Base-by-base conservation (phyloP, 2,888 invertebrate genomes). In the Metellina segmentata region DNA sequence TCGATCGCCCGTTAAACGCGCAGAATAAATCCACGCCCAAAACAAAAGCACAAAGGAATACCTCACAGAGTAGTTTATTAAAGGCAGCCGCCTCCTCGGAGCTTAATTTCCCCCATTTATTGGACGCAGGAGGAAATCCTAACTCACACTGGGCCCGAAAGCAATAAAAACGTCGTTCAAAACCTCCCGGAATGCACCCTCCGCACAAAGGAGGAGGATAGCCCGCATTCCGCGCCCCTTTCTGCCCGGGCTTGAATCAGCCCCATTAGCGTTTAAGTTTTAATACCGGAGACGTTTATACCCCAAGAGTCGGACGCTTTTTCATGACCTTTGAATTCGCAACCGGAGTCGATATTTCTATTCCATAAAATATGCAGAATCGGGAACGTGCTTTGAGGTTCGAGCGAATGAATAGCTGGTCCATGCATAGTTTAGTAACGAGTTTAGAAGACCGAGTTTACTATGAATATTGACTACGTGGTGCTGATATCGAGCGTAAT, bases 81-180 rank as follows among this genome's bases (percentile, higher is more conserved):
- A 52, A n/a, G 51, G 48, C 9, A 48, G 8, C 49, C 70, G 34
- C 69, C 48, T 34, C 48, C 11, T 11, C 48, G 7, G 13, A 9
- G 82, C 20, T 82, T 82, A 71, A 82, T 82, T 82, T 82, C 72
- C 82, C n/a, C 51, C 71, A 82, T 82, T 82, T 82, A 82, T 72
- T 72, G 71, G 19, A 51, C 13, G 52, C 51, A 52, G 52, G 78
- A 4, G 9, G 72, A 9, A 34, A 48, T 49, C 75, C 75, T 75
- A 75, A 75, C 78, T 49, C 81, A n/a, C 85, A n/a, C n/a, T n/a
- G n/a, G 34, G 34, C 34, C 34, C 34, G 75, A 75, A 75, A 75
- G 85, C 85, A 85, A 85, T 85, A 85, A 85, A 85, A 75, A 85
- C 13, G 85, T 11, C 61, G 7, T 7, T 16, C 72, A 51, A 16